A percentile compares a stretch with the other conserved stretches of the same genome.
These are phyloP conservation scores for Branchipolynoe longqiensis DNA, from an alignment of 2,888 invertebrate species.

Conservation along the genomic window DNA sequence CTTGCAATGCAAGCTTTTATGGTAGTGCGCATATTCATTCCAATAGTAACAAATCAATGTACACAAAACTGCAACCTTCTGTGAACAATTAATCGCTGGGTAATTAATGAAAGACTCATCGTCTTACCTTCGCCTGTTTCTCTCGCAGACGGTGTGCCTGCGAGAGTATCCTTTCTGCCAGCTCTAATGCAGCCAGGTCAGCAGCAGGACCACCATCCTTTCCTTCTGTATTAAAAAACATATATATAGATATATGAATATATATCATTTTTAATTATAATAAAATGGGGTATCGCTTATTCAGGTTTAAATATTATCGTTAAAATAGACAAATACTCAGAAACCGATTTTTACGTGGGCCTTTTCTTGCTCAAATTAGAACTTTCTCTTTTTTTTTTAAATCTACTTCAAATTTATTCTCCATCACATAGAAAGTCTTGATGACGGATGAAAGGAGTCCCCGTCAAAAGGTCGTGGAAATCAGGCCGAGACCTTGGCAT, in stretches of 20 bases:
- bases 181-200: neutral
- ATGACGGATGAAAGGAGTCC: no score
- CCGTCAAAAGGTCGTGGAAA: no score
- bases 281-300: neutral
- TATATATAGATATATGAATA: no score
- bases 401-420: no score
- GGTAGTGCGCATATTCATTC: no score
- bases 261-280: neutral
- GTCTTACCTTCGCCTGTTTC: conserved; percentile 31
- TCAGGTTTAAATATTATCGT: neutral
- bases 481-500: no score
- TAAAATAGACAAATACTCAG: neutral
- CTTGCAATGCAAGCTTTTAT: no score
- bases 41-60: no score
- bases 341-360: neutral
- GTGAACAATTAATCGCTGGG: no score
- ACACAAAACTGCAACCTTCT: no score
- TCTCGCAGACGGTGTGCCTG: neutral
- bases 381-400: neutral
- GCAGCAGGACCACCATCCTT: neutral
- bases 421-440: no score
- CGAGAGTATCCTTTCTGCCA: neutral
- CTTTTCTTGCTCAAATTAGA: neutral
- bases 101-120: no score
- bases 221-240: neutral